Evolutionary conservation across 2,888 invertebrate species (phyloP).

Genomic region (Stomorhina lunata): DNA sequence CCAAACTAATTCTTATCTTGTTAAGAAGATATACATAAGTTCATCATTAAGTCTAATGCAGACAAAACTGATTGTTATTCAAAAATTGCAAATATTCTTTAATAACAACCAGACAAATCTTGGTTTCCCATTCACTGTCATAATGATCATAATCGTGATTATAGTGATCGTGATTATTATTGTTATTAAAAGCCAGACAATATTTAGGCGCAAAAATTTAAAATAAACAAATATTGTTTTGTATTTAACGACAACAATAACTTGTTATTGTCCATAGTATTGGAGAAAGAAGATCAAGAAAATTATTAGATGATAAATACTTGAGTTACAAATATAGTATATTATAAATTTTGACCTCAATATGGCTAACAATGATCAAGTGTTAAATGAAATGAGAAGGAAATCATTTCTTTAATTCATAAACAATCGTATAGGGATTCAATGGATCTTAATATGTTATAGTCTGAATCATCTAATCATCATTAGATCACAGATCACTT

Average conservation of each 20-base stretch:
- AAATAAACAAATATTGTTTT: neutral
- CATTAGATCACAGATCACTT: too few relatives aligned
- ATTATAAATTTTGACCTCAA: too few relatives aligned
- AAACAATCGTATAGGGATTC: too few relatives aligned
- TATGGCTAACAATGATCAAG: too few relatives aligned
- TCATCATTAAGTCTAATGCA: slow-evolving; percentile 50
- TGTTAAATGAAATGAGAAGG: too few relatives aligned
- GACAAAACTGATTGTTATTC: slow-evolving; percentile 24
- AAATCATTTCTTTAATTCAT: too few relatives aligned
- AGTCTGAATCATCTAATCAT: too few relatives aligned
- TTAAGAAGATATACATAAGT: slow-evolving; percentile 37
- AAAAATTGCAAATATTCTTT: slow-evolving; percentile 9
- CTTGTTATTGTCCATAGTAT: slow-evolving; percentile 11
- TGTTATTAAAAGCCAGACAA: slow-evolving; percentile 34
- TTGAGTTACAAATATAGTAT: neutral
- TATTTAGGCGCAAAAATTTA: neutral
- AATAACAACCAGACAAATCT: slow-evolving; percentile 14
- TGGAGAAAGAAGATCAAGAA: too few relatives aligned
- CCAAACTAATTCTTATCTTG: slow-evolving; percentile 40
- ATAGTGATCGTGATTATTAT: slow-evolving; percentile 9
- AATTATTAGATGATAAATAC: neutral
- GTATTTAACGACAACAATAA: slow-evolving; percentile 22
- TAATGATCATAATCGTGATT: slow-evolving; percentile 25
- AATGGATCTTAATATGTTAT: too few relatives aligned
- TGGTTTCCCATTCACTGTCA: slow-evolving; percentile 13